Base-by-base conservation (phyloP, 2,797 vertebrate genomes). In the Sebastes alutus region DNA sequence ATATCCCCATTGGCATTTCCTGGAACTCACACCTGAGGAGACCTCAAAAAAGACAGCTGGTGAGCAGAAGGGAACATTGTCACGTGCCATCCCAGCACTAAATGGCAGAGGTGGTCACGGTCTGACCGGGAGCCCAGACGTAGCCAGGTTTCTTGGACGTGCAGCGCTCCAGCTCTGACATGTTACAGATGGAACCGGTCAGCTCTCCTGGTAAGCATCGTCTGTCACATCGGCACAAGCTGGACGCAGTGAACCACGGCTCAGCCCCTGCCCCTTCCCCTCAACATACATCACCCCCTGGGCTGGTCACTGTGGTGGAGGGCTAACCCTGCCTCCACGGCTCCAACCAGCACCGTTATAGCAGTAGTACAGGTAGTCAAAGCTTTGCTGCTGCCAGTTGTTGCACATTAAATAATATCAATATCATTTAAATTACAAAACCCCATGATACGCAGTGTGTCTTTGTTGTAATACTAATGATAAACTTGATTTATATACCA, bases 181-280 rank as follows among this genome's bases (percentile, higher is more conserved):
- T 68, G 55, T 56, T 62, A 64, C 75, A 86, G 77, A 84, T 81
- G 85, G 79, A 77, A 73, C 16, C 73, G 62, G 70, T 79, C 78
- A 80, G 71, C 62, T 72, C 66, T 86, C 79, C 70, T 85, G 75
- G 72, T 86, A 59, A 61, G 76, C 32, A 33, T 81, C 63, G 78
- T 86, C 82, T 70, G 89, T 83, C 87, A 83, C 66, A 72, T 77
- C 69, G 52, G 72, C 75, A 64, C 68, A 76, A 22, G 64, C 58
- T 38, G 63, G 74, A 74, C 0, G 68, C 74, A 71, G 1, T 69
- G 82, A 85, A 78, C 83, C 77, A 55, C 60, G 60, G 29, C 78
- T 14, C 64, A 54, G 61, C 56, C 58, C 18, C 62, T 81, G 54
- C 30, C 77, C 80, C 54, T 29, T 63, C 58, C 74, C 46, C 72